phyloP scores from a whole-genome alignment of 2,113 vertebrate genomes.

The Labeo rohita region DNA sequence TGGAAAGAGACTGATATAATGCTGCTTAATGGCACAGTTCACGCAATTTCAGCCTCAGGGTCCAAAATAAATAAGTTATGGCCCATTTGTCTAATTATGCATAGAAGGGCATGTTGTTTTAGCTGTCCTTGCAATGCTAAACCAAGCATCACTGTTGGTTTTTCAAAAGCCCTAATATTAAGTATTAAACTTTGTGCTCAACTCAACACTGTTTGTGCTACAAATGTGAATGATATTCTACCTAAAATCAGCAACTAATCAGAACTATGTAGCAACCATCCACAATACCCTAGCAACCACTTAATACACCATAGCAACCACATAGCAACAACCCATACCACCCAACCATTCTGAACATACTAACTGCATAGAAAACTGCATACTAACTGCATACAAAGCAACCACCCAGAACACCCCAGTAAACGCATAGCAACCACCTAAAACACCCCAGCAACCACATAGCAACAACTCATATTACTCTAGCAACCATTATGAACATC shows the following conservation, averaged over 20 bases:
- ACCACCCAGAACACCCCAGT: too few species aligned
- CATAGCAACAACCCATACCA: too few species aligned
- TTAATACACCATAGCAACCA: too few species aligned
- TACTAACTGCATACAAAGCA: too few species aligned
- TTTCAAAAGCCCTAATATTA: not conserved
- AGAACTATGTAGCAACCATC: too few species aligned
- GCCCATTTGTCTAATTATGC: not conserved
- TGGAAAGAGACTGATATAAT: constrained; percentile 13
- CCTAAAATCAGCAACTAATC: not conserved
- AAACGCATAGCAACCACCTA: too few species aligned
- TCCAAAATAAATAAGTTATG: not conserved
- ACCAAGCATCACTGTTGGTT: not conserved
- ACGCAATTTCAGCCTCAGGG: constrained; percentile 17
- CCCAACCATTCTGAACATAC: too few species aligned
- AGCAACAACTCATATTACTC: too few species aligned
- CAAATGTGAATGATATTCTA: not conserved
- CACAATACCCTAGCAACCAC: too few species aligned
- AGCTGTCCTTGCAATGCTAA: not conserved
- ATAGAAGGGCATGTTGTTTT: not conserved
- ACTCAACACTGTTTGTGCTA: not conserved
- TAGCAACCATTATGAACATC: too few species aligned
- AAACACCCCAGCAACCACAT: too few species aligned
- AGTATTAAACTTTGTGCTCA: not conserved
- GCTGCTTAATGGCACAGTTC: constrained; percentile 3
- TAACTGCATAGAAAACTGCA: too few species aligned